Conservation (phyloP, 2,113 vertebrate genomes). For the Spheniscus mendiculus region DNA sequence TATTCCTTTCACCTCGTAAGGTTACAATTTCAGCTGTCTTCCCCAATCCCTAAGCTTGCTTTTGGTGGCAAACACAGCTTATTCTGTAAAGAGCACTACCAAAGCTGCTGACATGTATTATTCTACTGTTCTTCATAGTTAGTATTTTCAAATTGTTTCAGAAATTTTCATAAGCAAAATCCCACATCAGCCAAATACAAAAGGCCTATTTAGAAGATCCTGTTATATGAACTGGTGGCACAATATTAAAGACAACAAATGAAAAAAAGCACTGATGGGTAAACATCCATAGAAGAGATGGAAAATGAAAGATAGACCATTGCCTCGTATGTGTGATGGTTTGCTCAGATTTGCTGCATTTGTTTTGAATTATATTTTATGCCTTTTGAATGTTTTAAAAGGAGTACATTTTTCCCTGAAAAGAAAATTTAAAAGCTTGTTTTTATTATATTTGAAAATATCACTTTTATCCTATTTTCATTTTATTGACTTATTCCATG, state of each 20-base stretch:
- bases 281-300: neutral
- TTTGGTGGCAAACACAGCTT: neutral
- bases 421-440: neutral
- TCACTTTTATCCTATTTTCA: neutral
- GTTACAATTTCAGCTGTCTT: neutral
- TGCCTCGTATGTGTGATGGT: rapidly evolving
- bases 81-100: neutral
- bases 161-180: neutral
- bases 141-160: neutral
- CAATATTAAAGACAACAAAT: neutral
- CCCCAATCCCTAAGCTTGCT: neutral
- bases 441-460: neutral
- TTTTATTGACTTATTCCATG: neutral
- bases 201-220: neutral
- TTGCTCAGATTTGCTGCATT: neutral
- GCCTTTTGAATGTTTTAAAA: neutral
- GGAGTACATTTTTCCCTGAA: neutral
- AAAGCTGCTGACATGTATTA: neutral
- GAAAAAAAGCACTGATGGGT: neutral
- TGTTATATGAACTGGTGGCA: neutral
- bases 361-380: neutral
- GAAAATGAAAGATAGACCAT: neutral
- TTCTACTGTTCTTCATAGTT: neutral
- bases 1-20: neutral
- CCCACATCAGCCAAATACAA: neutral